Conservation (phyloP, 2,797 vertebrate genomes). For the Clamator glandarius region DNA sequence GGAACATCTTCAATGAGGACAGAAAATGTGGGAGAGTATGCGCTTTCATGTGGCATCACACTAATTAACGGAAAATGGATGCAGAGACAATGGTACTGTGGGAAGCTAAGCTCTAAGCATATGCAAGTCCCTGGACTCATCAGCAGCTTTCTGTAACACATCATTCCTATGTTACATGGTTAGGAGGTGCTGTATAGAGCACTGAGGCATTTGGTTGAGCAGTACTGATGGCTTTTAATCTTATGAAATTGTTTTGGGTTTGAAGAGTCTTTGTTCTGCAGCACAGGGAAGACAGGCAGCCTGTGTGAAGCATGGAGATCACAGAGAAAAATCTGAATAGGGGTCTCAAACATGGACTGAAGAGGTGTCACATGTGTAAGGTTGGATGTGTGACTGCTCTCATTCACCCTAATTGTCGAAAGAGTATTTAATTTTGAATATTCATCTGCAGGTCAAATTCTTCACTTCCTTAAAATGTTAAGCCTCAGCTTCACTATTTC, state of each 20-base stretch:
- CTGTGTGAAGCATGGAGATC: neutral
- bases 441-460: neutral
- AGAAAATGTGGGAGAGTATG: conserved; percentile 20
- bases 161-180: neutral
- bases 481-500: neutral
- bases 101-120: conserved; percentile 9
- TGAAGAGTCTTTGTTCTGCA: neutral
- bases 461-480: neutral
- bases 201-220: neutral
- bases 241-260: neutral
- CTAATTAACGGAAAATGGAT: conserved; percentile 46
- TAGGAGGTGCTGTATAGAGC: neutral
- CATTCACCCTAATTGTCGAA: neutral
- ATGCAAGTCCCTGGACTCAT: neutral
- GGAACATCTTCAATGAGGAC: conserved; percentile 26
- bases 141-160: neutral
- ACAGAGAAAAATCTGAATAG: neutral
- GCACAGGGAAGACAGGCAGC: neutral
- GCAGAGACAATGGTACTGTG: conserved; percentile 23
- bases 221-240: neutral
- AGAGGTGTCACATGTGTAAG: neutral
- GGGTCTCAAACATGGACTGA: no score
- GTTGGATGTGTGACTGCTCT: neutral
- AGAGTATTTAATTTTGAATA: neutral
- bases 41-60: conserved; percentile 29